phyloP scores from a whole-genome alignment of 2,797 vertebrate species.

The Australoheros facetus region DNA sequence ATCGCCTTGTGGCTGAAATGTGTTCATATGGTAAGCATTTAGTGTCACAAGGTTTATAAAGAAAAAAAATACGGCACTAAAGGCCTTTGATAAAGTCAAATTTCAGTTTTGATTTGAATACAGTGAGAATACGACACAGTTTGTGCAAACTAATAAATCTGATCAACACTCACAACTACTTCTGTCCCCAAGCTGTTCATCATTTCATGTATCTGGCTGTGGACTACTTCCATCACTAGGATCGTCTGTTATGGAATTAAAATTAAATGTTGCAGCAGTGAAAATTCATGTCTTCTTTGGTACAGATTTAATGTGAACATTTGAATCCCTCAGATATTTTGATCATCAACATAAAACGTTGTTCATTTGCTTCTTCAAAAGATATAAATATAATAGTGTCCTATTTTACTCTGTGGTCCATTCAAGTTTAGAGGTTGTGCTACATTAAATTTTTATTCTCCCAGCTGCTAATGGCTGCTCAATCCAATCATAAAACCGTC shows the following conservation, averaged over 20 bases:
- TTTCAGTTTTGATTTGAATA: not conserved
- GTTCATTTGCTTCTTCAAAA: not conserved
- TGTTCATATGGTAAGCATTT: not conserved
- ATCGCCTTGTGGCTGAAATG: not conserved
- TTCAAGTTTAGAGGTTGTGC: not conserved
- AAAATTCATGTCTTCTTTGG: not conserved
- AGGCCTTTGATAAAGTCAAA: fast-evolving
- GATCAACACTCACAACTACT: too few relatives aligned
- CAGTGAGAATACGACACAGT: not conserved
- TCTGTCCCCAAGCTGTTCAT: not conserved
- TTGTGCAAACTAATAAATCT: not conserved
- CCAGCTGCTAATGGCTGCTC: slow-evolving; percentile 1
- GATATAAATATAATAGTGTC: not conserved
- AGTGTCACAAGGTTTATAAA: not conserved
- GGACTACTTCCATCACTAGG: not conserved
- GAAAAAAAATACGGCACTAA: not conserved
- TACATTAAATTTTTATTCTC: not conserved
- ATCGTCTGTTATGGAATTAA: not conserved
- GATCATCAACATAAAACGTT: not conserved
- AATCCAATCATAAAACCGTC: slow-evolving; percentile 2
- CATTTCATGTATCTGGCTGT: not conserved
- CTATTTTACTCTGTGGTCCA: not conserved
- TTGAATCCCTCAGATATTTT: not conserved
- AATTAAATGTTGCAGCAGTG: not conserved
- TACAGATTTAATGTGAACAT: not conserved